These are phyloP conservation scores for Drosophila takahashii DNA, from an alignment of 1,140 invertebrate genomes.

Conservation along the genomic window DNA sequence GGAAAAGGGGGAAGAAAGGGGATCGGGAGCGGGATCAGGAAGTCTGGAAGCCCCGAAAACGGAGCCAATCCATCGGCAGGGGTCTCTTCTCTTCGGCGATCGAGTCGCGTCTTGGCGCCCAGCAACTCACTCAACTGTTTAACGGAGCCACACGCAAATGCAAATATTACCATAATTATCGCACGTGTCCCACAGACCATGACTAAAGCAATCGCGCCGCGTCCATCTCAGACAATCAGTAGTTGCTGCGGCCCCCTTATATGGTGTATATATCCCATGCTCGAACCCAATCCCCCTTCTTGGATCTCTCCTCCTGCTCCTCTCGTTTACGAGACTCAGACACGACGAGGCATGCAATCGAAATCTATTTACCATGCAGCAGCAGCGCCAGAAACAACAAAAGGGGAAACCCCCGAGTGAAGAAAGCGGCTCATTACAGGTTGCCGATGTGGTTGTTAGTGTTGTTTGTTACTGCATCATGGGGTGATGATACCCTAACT, in stretches of 20 bases:
- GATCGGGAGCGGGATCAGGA: constrained; percentile 5
- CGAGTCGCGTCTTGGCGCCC: constrained; percentile 61
- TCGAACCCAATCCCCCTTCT: not conserved
- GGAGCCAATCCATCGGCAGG: constrained; percentile 19
- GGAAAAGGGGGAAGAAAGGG: not conserved
- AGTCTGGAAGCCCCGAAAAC: constrained; percentile 5
- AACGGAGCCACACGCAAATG: constrained; percentile 81
- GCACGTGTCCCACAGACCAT: constrained; percentile 76
- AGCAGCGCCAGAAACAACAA: constrained; percentile 21
- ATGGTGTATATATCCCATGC: not conserved
- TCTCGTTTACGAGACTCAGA: constrained; percentile 31
- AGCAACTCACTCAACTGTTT: constrained; percentile 78
- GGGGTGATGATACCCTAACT: constrained; percentile 32
- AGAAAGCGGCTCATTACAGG: constrained; percentile 81
- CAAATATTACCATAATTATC: constrained; percentile 83
- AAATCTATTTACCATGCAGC: constrained; percentile 80
- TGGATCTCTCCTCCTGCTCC: not conserved
- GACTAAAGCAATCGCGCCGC: constrained; percentile 80
- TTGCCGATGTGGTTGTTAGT: constrained; percentile 51
- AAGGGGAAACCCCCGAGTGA: constrained; percentile 53
- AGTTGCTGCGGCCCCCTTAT: constrained; percentile 9
- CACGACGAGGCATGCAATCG: constrained; percentile 70
- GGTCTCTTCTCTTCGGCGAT: constrained; percentile 22
- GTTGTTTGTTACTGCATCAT: constrained; percentile 36
- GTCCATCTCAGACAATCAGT: constrained; percentile 63